phyloP scores from a whole-genome alignment of 2,888 invertebrate species.

The Linnaemya tessellans region DNA sequence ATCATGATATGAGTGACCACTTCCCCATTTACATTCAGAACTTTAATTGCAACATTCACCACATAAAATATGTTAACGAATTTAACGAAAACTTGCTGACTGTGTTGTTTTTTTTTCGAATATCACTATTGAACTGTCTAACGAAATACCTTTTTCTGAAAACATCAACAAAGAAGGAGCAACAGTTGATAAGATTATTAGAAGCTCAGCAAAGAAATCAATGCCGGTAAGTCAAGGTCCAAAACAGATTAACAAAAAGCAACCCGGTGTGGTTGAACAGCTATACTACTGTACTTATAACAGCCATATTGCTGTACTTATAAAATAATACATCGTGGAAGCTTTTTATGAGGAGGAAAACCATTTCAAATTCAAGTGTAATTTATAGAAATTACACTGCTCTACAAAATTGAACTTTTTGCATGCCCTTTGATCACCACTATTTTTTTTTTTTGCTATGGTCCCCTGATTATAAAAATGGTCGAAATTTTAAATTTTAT shows the following conservation, averaged over 20 bases:
- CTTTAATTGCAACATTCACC: neutral
- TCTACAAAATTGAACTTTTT: no score
- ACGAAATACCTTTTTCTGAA: neutral
- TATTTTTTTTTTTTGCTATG: no score
- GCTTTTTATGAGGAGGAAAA: no score
- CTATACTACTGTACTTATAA: conserved; percentile 3
- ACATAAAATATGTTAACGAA: neutral
- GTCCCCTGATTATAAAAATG: no score
- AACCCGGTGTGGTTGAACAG: conserved; percentile 19
- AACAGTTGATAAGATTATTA: neutral
- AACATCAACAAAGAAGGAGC: conserved; percentile 26
- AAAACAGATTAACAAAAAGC: neutral
- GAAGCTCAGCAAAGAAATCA: neutral
- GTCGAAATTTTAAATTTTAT: no score
- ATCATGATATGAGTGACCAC: conserved; percentile 19
- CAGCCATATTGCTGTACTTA: no score
- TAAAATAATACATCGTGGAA: conserved; percentile 22
- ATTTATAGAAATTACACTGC: no score
- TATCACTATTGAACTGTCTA: neutral
- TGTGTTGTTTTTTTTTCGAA: neutral
- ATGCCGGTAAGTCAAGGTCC: neutral
- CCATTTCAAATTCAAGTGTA: no score
- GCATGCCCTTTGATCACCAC: no score
- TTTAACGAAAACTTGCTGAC: conserved; percentile 23
- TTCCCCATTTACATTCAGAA: conserved; percentile 20